Evolutionary conservation across 2,888 invertebrate genomes (phyloP).

Genomic region (Protodeltote pygarga): DNA sequence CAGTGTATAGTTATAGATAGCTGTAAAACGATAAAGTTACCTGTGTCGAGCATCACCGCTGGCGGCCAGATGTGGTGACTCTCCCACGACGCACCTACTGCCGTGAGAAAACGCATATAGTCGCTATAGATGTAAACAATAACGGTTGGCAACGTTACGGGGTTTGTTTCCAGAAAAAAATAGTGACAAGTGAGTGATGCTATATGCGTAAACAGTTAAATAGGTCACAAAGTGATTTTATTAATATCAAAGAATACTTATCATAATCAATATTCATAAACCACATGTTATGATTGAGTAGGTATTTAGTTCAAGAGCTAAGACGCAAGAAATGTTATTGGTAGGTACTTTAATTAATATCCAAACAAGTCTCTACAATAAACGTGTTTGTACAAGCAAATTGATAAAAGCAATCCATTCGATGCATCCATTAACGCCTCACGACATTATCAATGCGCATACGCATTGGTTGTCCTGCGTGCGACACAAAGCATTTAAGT

Average conservation of each 20-base stretch:
- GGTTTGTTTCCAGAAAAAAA: too few species aligned
- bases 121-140: slow-evolving; percentile 3
- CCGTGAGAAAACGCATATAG: slow-evolving; percentile 32
- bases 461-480: slow-evolving; percentile 14
- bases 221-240: background rate
- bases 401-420: slow-evolving; percentile 28
- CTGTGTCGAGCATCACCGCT: slow-evolving; percentile 50
- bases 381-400: slow-evolving; percentile 23
- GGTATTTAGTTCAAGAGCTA: background rate
- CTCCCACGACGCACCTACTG: slow-evolving; percentile 37
- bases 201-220: too few species aligned
- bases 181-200: too few species aligned
- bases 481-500: background rate
- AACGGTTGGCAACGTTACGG: background rate
- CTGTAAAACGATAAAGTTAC: slow-evolving; percentile 61
- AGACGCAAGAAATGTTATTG: background rate
- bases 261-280: too few species aligned
- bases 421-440: slow-evolving; percentile 24
- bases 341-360: slow-evolving; percentile 4
- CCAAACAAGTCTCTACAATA: background rate
- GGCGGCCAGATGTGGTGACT: slow-evolving; percentile 61
- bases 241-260: background rate
- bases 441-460: slow-evolving; percentile 22
- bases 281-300: too few species aligned
- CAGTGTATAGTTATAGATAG: slow-evolving; percentile 29